A percentile compares a stretch with the other conserved stretches of the same genome.
Conservation (phyloP, 2,113 vertebrate species). For the Polypterus bichir region DNA sequence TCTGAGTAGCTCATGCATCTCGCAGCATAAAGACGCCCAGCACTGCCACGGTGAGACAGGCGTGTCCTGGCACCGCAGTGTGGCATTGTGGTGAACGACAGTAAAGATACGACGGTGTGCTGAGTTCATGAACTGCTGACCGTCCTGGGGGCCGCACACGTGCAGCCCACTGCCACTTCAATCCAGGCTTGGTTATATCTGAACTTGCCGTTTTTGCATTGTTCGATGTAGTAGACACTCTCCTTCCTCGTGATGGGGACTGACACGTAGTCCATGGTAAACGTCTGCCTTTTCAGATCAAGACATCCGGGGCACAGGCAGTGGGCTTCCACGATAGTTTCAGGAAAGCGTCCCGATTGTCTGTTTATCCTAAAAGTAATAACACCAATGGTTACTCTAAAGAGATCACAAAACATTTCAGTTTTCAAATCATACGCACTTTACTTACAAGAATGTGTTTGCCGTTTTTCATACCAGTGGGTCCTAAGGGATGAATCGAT, state of each 20-base stretch:
- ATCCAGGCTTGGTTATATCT: constrained; percentile 3
- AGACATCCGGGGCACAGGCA: constrained; percentile 7
- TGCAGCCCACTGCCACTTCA: constrained; percentile 6
- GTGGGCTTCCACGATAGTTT: constrained; percentile 4
- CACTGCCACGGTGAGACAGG: no score
- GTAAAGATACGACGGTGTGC: no score
- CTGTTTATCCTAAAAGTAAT: constrained; percentile 1
- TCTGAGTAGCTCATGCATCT: no score
- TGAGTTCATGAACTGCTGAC: no score
- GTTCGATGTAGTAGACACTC: constrained; percentile 3
- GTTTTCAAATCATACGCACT: no score
- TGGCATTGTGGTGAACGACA: no score
- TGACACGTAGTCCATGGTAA: background rate
- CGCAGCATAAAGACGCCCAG: no score
- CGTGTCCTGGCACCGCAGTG: no score
- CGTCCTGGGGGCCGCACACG: background rate
- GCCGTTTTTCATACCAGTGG: no score
- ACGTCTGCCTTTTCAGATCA: background rate
- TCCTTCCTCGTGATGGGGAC: constrained; percentile 2
- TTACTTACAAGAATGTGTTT: no score
- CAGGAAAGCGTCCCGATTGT: background rate
- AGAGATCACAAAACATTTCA: no score
- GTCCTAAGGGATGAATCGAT: no score
- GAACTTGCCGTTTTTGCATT: background rate
- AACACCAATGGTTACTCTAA: background rate